Evolutionary conservation across 2,888 invertebrate species (phyloP).

Genomic region (Eutolmus rufibarbis): DNA sequence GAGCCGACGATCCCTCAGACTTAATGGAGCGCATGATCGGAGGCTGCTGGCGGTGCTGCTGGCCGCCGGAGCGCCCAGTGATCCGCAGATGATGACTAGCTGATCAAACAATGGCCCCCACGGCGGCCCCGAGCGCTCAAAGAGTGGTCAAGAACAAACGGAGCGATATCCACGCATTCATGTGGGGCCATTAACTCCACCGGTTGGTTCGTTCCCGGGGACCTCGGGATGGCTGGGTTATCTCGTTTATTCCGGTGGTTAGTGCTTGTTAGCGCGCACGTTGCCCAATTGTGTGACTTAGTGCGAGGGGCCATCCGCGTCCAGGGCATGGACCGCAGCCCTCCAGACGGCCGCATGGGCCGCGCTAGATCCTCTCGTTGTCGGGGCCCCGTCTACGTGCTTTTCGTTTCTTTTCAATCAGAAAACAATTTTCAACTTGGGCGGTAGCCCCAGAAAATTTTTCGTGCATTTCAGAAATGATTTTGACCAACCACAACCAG

Average conservation of each 20-base stretch:
- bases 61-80: conserved; percentile 36
- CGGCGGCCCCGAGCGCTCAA: neutral
- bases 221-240: conserved; percentile 7
- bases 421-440: conserved; percentile 49
- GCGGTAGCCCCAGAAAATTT: conserved; percentile 47
- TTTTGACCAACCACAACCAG: conserved; percentile 40
- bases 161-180: conserved; percentile 21
- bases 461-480: conserved; percentile 46
- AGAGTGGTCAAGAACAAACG: conserved; percentile 27
- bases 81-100: conserved; percentile 42
- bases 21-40: conserved; percentile 46
- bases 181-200: conserved; percentile 43
- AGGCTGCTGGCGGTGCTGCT: conserved; percentile 31
- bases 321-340: neutral
- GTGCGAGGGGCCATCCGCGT: conserved; percentile 2
- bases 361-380: neutral
- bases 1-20: conserved; percentile 43
- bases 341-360: neutral
- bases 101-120: conserved; percentile 43
- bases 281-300: conserved; percentile 38
- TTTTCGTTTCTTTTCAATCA: conserved; percentile 42
- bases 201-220: conserved; percentile 16
- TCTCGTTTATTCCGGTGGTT: conserved; percentile 46
- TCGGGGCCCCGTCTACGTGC: neutral
- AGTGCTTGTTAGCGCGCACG: conserved; percentile 46